These are phyloP conservation scores for Pelosia muscerda DNA, from an alignment of 2,888 invertebrate species.

Conservation along the genomic window DNA sequence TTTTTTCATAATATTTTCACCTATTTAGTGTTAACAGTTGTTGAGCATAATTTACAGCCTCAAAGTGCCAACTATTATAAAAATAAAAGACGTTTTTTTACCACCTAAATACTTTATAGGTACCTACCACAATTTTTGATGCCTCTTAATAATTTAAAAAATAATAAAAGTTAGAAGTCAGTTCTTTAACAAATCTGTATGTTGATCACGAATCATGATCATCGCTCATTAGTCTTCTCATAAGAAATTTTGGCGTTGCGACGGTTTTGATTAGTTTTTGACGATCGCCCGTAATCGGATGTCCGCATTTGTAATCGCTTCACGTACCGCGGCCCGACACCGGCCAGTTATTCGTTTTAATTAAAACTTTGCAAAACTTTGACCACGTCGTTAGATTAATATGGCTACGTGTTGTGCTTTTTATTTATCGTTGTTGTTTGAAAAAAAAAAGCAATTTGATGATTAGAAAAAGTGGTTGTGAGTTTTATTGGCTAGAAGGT, in stretches of 20 bases:
- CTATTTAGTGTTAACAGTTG: background rate
- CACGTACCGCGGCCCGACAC: conserved; percentile 45
- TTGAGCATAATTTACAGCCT: background rate
- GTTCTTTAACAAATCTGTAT: conserved; percentile 49
- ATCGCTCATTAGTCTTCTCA: conserved; percentile 55
- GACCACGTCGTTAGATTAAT: conserved; percentile 39
- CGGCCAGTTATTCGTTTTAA: conserved; percentile 49
- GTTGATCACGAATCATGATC: conserved; percentile 48
- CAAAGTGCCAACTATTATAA: too few species aligned
- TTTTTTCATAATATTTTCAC: background rate
- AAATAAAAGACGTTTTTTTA: background rate
- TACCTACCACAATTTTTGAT: background rate
- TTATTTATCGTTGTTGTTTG: conserved; percentile 12
- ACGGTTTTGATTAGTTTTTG: conserved; percentile 58
- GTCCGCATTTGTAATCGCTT: conserved; percentile 38
- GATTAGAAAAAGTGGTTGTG: background rate
- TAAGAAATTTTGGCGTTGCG: conserved; percentile 39
- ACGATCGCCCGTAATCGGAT: conserved; percentile 55
- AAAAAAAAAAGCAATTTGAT: background rate
- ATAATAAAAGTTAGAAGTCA: conserved; percentile 21
- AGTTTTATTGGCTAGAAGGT: conserved; percentile 1
- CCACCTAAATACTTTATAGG: background rate
- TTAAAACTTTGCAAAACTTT: conserved; percentile 47
- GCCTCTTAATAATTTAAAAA: conserved; percentile 18
- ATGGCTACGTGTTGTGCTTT: conserved; percentile 20